These are phyloP conservation scores for Trichomycterus rosablanca DNA, from an alignment of 2,113 vertebrate genomes.

Conservation along the genomic window DNA sequence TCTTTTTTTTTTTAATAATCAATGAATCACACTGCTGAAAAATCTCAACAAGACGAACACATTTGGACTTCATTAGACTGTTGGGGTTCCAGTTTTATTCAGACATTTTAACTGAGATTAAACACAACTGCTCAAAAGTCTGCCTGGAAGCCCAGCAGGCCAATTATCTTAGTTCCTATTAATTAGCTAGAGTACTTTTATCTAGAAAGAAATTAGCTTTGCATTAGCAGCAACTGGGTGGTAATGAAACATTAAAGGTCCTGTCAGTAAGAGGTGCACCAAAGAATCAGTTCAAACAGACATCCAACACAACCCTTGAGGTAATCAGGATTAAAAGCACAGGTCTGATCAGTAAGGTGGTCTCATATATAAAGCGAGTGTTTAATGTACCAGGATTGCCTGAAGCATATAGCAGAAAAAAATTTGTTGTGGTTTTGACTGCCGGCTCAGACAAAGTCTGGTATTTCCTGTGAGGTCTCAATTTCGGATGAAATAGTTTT, in stretches of 20 bases:
- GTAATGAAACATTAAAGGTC: slow-evolving; percentile 60
- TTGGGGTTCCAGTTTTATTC: too few relatives aligned
- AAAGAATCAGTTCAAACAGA: slow-evolving; percentile 36
- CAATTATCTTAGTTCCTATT: slow-evolving; percentile 61
- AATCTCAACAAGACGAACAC: too few relatives aligned
- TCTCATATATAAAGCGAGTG: slow-evolving; percentile 9
- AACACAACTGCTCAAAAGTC: slow-evolving; percentile 56
- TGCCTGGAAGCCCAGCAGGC: slow-evolving; percentile 56
- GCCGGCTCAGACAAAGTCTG: slow-evolving; percentile 23
- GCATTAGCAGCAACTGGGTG: slow-evolving; percentile 50
- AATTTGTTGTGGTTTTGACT: slow-evolving; percentile 7
- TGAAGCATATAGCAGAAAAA: slow-evolving; percentile 1
- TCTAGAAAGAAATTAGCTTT: slow-evolving; percentile 53
- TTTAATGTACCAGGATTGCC: slow-evolving; percentile 32
- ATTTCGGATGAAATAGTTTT: slow-evolving; percentile 24
- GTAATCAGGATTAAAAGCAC: slow-evolving; percentile 18
- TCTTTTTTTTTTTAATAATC: too few relatives aligned
- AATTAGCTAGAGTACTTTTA: slow-evolving; percentile 61
- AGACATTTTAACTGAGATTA: slow-evolving; percentile 51
- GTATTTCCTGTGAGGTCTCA: slow-evolving; percentile 29
- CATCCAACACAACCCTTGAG: too few relatives aligned
- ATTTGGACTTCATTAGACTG: too few relatives aligned
- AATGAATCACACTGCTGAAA: too few relatives aligned
- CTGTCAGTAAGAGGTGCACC: slow-evolving; percentile 32
- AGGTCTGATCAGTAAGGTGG: slow-evolving; percentile 30